phyloP scores from a whole-genome alignment of 1,140 invertebrate species.

The Nomia melanderi region DNA sequence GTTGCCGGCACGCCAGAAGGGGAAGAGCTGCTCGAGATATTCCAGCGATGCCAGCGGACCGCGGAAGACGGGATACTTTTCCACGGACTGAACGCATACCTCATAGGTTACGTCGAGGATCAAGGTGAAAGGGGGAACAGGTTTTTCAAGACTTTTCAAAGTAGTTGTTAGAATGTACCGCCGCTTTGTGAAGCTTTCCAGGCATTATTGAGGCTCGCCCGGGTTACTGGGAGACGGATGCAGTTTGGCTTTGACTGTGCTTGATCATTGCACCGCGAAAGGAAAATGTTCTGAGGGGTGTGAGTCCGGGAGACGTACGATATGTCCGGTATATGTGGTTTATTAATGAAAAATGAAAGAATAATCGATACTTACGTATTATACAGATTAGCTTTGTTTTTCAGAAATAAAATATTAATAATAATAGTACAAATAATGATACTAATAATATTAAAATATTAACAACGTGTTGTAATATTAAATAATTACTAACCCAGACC shows the following conservation, averaged over 20 bases:
- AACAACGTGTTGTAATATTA: too few species aligned
- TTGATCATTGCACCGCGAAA: too few species aligned
- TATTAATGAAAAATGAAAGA: too few species aligned
- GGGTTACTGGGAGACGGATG: not conserved
- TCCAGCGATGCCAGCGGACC: constrained; percentile 42
- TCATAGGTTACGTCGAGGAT: constrained; percentile 51
- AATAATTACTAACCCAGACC: too few species aligned
- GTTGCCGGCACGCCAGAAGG: constrained; percentile 34
- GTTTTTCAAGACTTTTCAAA: constrained; percentile 34
- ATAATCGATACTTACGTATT: too few species aligned
- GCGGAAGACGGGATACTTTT: constrained; percentile 48
- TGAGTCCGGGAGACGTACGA: too few species aligned
- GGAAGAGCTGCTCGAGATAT: constrained; percentile 52
- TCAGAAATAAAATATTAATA: too few species aligned
- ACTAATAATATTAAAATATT: too few species aligned
- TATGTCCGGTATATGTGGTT: too few species aligned
- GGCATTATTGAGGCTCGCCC: not conserved
- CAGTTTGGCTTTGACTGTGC: not conserved
- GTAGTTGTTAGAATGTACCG: constrained; percentile 7
- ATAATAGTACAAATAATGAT: too few species aligned
- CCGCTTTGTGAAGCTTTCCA: constrained; percentile 4
- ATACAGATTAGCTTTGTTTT: too few species aligned
- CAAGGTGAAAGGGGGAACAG: constrained; percentile 38
- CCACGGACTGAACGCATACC: constrained; percentile 43
- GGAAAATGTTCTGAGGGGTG: too few species aligned